Conservation (phyloP, 1,140 invertebrate genomes). For the Papilio dardanus region DNA sequence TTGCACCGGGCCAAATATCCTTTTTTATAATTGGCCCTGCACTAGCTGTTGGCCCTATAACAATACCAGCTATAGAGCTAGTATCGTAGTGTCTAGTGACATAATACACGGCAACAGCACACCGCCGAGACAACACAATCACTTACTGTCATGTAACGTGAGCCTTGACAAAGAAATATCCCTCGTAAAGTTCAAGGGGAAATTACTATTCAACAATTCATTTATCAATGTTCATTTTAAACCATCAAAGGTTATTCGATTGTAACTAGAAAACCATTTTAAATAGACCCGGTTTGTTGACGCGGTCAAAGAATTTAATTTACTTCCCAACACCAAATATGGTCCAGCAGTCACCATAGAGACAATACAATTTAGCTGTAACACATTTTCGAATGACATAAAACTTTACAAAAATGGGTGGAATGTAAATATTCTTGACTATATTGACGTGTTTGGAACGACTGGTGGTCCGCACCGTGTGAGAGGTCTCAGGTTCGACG, state of each 20-base stretch:
- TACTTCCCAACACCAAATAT: too few relatives aligned
- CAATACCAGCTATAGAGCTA: background rate
- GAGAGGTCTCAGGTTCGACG: slow-evolving; percentile 60
- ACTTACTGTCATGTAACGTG: slow-evolving; percentile 8
- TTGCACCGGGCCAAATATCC: too few relatives aligned
- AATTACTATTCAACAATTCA: background rate
- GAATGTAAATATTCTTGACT: background rate
- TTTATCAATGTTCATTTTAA: background rate
- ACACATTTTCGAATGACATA: too few relatives aligned
- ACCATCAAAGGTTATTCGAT: background rate
- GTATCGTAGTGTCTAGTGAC: background rate
- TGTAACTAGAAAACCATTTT: background rate
- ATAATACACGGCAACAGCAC: background rate
- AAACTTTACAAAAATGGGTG: too few relatives aligned
- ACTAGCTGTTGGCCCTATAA: too few relatives aligned
- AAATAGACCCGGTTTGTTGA: background rate
- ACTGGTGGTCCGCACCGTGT: slow-evolving; percentile 26
- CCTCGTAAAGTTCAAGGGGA: background rate
- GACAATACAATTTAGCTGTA: too few relatives aligned
- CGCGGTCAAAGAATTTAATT: too few relatives aligned
- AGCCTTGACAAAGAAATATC: slow-evolving; percentile 7
- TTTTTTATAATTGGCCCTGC: too few relatives aligned
- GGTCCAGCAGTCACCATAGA: too few relatives aligned
- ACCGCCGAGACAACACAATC: slow-evolving; percentile 14
- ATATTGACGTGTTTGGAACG: background rate